Percentiles rank a stretch among this genome's conserved stretches.
phyloP scores from a whole-genome alignment of 2,888 invertebrate genomes.

The Liodrosophila aerea region DNA sequence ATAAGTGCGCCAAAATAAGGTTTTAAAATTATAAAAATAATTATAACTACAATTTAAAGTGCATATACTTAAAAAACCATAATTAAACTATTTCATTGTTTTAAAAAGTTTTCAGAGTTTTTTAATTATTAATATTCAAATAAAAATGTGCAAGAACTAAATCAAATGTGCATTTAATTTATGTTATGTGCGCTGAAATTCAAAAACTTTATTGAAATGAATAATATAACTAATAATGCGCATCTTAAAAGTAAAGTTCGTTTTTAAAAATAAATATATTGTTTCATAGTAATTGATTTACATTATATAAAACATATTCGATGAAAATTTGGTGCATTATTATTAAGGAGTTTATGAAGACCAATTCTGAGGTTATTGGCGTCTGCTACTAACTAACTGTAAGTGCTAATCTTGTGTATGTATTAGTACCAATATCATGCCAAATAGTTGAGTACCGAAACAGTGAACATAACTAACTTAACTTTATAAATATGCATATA shows the following conservation, averaged over 20 bases:
- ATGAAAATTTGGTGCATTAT: conserved; percentile 14
- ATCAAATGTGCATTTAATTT: too few relatives aligned
- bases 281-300: neutral
- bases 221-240: too few relatives aligned
- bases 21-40: too few relatives aligned
- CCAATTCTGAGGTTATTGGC: conserved; percentile 75
- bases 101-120: too few relatives aligned
- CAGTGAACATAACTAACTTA: conserved; percentile 31
- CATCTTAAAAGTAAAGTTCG: neutral
- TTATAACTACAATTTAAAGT: too few relatives aligned
- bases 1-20: too few relatives aligned
- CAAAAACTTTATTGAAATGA: too few relatives aligned
- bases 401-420: conserved; percentile 24
- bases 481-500: conserved; percentile 12
- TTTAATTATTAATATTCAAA: neutral
- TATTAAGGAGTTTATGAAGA: conserved; percentile 54
- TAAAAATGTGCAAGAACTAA: conserved; percentile 5
- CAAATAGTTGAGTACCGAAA: conserved; percentile 32
- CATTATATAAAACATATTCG: conserved; percentile 1
- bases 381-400: conserved; percentile 57
- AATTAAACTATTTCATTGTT: too few relatives aligned
- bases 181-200: too few relatives aligned
- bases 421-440: conserved; percentile 59
- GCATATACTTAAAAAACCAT: too few relatives aligned
- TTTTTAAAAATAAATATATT: neutral